Evolutionary conservation across 2,888 invertebrate species (phyloP), one percentile per base, ranked within the genome.

Genomic region (Eugnorisma glareosa): DNA sequence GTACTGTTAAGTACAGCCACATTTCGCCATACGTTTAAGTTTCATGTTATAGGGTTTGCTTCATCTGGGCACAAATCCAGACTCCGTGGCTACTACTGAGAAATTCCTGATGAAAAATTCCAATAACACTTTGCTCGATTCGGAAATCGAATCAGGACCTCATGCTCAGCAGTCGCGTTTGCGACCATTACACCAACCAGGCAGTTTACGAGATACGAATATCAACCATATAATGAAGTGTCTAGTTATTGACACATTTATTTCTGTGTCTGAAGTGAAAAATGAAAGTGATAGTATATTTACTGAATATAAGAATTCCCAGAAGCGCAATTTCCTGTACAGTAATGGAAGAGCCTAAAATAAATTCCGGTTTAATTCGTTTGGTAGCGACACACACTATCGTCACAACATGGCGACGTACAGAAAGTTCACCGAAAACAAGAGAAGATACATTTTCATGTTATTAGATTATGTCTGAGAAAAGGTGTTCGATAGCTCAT

Each of bases 291-390:
- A 45, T 15, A n/a, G 31, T 7, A 63, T 37, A 63, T n/a, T 2
- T 13, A 40, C 11, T 11, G 15, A 40, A 64, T 3, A 8, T n/a
- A 18, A n/a, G 40, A n/a, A 40, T 18, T n/a, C 40, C 8, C 28
- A 59, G 70, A 48, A 37, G 67, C 35, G 61, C 71, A 76, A 81
- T 79, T 79, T 77, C 69, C 75, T 40, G 45, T 48, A 64, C 43
- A 61, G 75, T 81, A 77, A 85, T 73, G 74, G 54, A 81, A 75
- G 40, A 61, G 64, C 35, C 74, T 79, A 71, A 81, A 84, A 82
- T 84, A 86, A 77, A 88, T 77, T 79, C 51, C 28, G 15, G 69
- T 79, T 81, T 79, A 85, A 84, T 81, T 80, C 57, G 40, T 81
- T 61, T 74, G 51, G 35, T 64, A 71, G 66, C 35, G 73, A 69